phyloP scores from a whole-genome alignment of 2,113 vertebrate genomes.

The Urocitellus parryii region DNA sequence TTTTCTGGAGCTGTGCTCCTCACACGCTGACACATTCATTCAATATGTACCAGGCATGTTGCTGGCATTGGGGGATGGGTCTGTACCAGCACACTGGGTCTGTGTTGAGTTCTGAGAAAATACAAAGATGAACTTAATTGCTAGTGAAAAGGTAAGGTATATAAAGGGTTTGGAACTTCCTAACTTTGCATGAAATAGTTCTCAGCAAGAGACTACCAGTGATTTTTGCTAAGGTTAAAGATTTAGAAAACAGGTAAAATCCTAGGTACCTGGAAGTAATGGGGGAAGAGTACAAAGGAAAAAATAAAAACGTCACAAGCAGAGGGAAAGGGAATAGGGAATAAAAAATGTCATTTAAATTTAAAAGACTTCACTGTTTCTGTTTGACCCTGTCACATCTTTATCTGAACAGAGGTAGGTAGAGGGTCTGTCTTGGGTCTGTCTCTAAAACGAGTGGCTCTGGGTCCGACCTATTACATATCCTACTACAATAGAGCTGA shows the following conservation, averaged over 20 bases:
- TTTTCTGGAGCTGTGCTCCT: too few species aligned
- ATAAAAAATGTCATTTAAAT: neutral
- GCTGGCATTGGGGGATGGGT: too few species aligned
- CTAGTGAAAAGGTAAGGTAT: too few species aligned
- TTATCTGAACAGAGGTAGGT: neutral
- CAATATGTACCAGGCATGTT: too few species aligned
- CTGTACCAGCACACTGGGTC: too few species aligned
- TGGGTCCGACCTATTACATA: neutral
- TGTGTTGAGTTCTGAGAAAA: too few species aligned
- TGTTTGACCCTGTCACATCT: neutral
- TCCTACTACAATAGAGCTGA: neutral
- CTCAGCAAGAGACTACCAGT: neutral
- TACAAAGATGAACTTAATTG: too few species aligned
- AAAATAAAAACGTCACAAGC: neutral
- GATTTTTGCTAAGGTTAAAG: neutral
- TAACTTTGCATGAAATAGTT: neutral
- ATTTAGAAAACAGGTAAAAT: neutral
- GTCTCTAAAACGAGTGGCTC: neutral
- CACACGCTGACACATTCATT: too few species aligned
- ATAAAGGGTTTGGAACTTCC: too few species aligned
- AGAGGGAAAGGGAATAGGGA: neutral
- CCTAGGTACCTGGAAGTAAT: neutral
- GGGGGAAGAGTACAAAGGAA: neutral
- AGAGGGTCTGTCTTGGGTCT: neutral
- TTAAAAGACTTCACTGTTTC: neutral